A percentile compares a stretch with the other conserved stretches of the same genome.
Conservation (phyloP, 1,140 invertebrate genomes). For the Octopus bimaculoides region DNA sequence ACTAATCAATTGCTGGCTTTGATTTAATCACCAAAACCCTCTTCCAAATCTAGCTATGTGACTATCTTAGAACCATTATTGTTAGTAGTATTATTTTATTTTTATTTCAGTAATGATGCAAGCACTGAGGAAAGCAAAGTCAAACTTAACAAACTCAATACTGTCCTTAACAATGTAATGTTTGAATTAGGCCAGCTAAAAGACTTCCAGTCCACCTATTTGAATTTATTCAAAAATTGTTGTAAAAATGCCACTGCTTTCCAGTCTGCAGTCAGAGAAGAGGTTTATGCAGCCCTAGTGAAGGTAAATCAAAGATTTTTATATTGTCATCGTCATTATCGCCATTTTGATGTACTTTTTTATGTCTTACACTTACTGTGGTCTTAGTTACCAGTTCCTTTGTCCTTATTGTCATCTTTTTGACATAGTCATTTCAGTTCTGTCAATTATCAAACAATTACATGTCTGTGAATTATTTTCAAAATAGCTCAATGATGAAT, state of each 20-base stretch:
- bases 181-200: background rate
- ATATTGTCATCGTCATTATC: no score
- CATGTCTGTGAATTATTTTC: no score
- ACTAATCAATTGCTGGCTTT: background rate
- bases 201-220: background rate
- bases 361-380: no score
- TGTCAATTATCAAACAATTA: no score
- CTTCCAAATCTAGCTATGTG: background rate
- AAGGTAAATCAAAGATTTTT: background rate
- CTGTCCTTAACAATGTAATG: background rate
- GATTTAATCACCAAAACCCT: background rate
- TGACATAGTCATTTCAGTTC: no score
- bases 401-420: no score
- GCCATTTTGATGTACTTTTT: no score
- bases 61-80: background rate
- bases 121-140: background rate
- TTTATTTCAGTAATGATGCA: background rate
- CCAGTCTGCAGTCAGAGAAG: background rate
- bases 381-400: no score
- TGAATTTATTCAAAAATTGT: background rate
- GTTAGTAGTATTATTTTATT: background rate
- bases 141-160: background rate
- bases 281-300: background rate
- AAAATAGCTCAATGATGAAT: no score
- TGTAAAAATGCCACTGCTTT: slow-evolving; percentile 5